Evolutionary conservation across 2,113 vertebrate genomes (phyloP).

Genomic region (Danio rerio): GRCz12tu NC_133199.1:30565501-30566000

Average conservation of each 20-base stretch:
- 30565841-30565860: background rate
- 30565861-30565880: background rate
- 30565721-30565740: conserved; percentile 95
- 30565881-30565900: background rate
- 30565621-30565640: too few relatives aligned
- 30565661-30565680: conserved; percentile 75
- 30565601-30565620: too few relatives aligned
- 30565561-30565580: too few relatives aligned
- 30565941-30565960: background rate
- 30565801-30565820: background rate
- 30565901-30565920: conserved; percentile 27
- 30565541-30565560: too few relatives aligned
- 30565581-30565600: too few relatives aligned
- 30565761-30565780: conserved; percentile 86
- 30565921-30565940: background rate
- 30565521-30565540: too few relatives aligned
- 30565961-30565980: background rate
- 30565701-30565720: conserved; percentile 95
- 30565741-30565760: conserved; percentile 96
- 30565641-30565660: background rate
- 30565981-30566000: background rate
- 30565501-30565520: too few relatives aligned
- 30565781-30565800: conserved; percentile 49
- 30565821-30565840: background rate
- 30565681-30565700: conserved; percentile 85